These are phyloP conservation scores for Poecilia velifera DNA, from an alignment of 2,797 vertebrate species.

Conservation along the genomic window DNA sequence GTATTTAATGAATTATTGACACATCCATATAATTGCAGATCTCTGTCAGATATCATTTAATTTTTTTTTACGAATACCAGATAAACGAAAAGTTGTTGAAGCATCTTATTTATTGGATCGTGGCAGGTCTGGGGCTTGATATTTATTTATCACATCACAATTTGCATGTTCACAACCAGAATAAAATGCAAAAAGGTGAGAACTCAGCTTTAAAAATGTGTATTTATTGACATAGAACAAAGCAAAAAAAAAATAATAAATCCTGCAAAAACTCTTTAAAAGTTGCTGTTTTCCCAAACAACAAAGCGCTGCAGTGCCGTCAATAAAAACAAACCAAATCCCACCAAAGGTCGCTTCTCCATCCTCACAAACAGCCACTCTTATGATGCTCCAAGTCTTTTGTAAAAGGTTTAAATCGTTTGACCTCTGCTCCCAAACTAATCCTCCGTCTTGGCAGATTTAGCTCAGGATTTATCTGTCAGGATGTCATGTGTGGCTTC, in stretches of 20 bases:
- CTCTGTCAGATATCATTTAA: background rate
- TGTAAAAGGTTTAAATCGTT: constrained; percentile 19
- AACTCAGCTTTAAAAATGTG: background rate
- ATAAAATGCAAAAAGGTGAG: background rate
- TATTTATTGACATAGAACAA: background rate
- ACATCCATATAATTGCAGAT: background rate
- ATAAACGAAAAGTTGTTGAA: background rate
- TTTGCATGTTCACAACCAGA: background rate
- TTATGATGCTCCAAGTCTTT: constrained; percentile 9
- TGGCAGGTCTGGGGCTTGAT: background rate
- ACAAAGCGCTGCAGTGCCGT: background rate
- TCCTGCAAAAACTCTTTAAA: background rate
- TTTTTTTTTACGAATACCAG: background rate
- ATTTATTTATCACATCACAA: background rate
- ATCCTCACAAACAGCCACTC: background rate
- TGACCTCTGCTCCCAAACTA: constrained; percentile 64
- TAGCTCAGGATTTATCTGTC: constrained; percentile 71
- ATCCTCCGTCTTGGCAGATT: constrained; percentile 75
- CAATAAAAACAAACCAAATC: constrained; percentile 19
- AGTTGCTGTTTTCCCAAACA: too few relatives aligned
- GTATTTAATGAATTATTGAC: background rate
- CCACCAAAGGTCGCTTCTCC: background rate
- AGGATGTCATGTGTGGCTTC: constrained; percentile 37
- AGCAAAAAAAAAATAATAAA: too few relatives aligned
- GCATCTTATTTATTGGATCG: background rate